Evolutionary conservation across 2,797 vertebrate species (phyloP).

Genomic region (Leptodactylus fallax): DNA sequence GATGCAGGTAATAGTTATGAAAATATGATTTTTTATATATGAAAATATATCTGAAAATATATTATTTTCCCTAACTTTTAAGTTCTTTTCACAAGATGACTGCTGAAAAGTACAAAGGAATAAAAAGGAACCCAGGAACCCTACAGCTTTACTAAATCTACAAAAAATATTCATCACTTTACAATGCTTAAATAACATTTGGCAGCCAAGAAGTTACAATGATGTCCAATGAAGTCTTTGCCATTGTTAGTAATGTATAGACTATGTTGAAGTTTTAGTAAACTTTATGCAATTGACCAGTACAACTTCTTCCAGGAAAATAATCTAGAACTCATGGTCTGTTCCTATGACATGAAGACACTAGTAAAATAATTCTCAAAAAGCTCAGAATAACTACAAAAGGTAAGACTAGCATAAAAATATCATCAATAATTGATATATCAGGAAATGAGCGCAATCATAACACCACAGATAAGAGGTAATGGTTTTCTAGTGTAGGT

Average conservation of each 20-base stretch:
- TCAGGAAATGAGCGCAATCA: background rate
- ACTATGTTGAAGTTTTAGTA: background rate
- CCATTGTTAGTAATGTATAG: slow-evolving; percentile 24
- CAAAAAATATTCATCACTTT: slow-evolving; percentile 11
- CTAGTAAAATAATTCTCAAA: background rate
- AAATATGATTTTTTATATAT: background rate
- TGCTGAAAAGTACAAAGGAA: background rate
- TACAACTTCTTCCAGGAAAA: background rate
- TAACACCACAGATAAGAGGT: background rate
- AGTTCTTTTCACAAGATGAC: background rate
- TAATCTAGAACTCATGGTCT: background rate
- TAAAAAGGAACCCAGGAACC: background rate
- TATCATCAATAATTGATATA: background rate
- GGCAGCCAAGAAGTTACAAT: slow-evolving; percentile 40
- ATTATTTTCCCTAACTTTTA: background rate
- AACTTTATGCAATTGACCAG: slow-evolving; percentile 14
- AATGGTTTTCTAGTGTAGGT: too few relatives aligned
- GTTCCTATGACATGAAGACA: background rate
- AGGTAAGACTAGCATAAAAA: slow-evolving; percentile 11
- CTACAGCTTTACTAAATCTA: slow-evolving; percentile 4
- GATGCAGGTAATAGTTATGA: background rate
- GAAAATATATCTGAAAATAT: background rate
- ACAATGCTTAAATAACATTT: slow-evolving; percentile 29
- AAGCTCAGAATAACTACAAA: background rate
- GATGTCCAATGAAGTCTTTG: slow-evolving; percentile 27